A percentile compares a stretch with the other conserved stretches of the same genome.
Conservation (phyloP, 2,113 vertebrate species). For the Notarius quadriscutis region DNA sequence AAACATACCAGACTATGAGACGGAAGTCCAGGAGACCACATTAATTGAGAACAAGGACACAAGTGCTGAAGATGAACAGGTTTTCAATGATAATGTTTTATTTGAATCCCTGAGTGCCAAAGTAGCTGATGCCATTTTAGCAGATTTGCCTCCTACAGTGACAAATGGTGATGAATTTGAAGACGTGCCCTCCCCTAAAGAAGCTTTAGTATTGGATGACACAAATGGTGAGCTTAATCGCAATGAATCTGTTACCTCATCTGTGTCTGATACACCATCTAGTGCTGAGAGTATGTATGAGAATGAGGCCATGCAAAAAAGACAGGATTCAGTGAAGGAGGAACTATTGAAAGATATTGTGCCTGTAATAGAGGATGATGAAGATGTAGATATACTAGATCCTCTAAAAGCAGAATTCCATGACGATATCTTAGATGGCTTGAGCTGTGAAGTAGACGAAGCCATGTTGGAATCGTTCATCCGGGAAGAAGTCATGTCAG, state of each 20-base stretch:
- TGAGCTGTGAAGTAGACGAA: constrained; percentile 53
- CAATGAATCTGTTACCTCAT: constrained; percentile 71
- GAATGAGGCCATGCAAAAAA: constrained; percentile 63
- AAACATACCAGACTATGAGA: constrained; percentile 61
- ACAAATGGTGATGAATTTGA: constrained; percentile 41
- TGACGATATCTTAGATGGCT: constrained; percentile 51
- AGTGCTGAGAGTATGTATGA: constrained; percentile 72
- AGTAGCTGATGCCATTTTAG: constrained; percentile 32
- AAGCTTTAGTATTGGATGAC: constrained; percentile 58
- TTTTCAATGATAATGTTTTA: constrained; percentile 48
- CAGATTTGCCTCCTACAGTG: constrained; percentile 38
- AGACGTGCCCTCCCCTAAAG: constrained; percentile 54
- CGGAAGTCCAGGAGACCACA: constrained; percentile 60
- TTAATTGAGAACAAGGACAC: constrained; percentile 59
- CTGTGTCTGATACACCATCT: constrained; percentile 70
- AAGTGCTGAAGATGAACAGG: constrained; percentile 53
- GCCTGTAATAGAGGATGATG: constrained; percentile 47
- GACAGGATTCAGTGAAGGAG: constrained; percentile 56
- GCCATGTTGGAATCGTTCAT: constrained; percentile 64
- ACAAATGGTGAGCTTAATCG: constrained; percentile 65
- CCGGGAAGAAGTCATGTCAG: constrained; percentile 69
- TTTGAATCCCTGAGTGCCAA: constrained; percentile 48
- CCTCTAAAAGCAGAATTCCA: constrained; percentile 43
- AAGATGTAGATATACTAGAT: constrained; percentile 48
- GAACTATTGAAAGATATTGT: constrained; percentile 45